Conservation (phyloP, 2,797 vertebrate species). For the Chrysocyon brachyurus region DNA sequence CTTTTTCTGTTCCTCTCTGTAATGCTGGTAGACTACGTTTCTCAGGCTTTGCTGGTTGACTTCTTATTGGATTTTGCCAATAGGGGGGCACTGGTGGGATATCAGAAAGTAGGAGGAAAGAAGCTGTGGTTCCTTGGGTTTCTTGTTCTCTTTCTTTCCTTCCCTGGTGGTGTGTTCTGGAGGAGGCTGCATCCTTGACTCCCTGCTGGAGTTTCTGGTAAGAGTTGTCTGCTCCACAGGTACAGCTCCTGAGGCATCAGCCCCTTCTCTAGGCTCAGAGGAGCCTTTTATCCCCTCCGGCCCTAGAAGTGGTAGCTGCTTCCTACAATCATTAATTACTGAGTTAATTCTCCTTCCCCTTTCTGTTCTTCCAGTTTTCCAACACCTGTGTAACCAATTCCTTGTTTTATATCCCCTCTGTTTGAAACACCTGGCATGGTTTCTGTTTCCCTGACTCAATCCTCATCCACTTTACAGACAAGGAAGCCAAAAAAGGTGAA, state of each 20-base stretch:
- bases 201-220: not conserved
- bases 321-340: not conserved
- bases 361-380: conserved; percentile 50
- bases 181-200: not conserved
- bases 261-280: not conserved
- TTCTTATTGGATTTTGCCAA: not conserved
- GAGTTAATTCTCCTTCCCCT: conserved; percentile 6
- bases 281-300: not conserved
- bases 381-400: conserved; percentile 45
- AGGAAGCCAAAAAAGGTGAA: conserved; percentile 54
- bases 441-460: conserved; percentile 66
- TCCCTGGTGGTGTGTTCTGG: not conserved
- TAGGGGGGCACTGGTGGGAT: not conserved
- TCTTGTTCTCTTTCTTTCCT: not conserved
- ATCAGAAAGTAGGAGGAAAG: not conserved
- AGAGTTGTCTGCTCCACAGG: not conserved
- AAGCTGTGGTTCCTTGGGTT: not conserved
- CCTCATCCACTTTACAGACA: conserved; percentile 41
- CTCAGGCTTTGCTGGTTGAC: not conserved
- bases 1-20: not conserved
- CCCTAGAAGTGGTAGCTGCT: not conserved
- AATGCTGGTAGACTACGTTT: not conserved
- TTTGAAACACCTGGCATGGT: conserved; percentile 63
- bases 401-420: conserved; percentile 22
- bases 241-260: not conserved